These are phyloP conservation scores for Dryoscopus gambensis DNA, from an alignment of 2,113 vertebrate genomes.

Conservation along the genomic window DNA sequence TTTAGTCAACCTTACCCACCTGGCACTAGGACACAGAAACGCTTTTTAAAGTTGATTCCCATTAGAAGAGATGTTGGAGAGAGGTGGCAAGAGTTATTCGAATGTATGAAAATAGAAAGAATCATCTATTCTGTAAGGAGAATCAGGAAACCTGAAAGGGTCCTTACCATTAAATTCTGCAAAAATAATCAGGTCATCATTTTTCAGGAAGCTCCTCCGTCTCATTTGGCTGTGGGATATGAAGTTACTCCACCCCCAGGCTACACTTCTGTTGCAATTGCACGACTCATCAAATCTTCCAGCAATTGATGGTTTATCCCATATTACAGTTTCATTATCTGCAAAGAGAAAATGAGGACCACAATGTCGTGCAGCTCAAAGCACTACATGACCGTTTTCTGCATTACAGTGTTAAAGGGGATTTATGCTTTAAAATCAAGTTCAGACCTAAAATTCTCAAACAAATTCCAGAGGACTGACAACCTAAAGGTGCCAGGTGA, in stretches of 20 bases:
- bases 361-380: not conserved
- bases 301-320: conserved; percentile 77
- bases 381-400: not conserved
- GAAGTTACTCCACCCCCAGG: conserved; percentile 77
- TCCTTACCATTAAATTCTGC: conserved; percentile 81
- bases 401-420: not conserved
- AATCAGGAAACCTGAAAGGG: not conserved
- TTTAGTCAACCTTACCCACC: not conserved
- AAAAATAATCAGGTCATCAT: conserved; percentile 83
- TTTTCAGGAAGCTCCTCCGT: conserved; percentile 82
- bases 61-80: not conserved
- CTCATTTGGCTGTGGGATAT: conserved; percentile 79
- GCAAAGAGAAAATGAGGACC: not conserved
- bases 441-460: not conserved
- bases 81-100: not conserved
- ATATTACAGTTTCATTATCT: conserved; percentile 57
- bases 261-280: conserved; percentile 51
- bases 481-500: not conserved
- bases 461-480: not conserved
- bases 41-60: not conserved
- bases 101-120: not conserved
- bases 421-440: not conserved
- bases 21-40: not conserved
- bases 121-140: not conserved
- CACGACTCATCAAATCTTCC: conserved; percentile 71